Conservation (phyloP, 2,797 vertebrate genomes). For the Rhabdomys pumilio region DNA sequence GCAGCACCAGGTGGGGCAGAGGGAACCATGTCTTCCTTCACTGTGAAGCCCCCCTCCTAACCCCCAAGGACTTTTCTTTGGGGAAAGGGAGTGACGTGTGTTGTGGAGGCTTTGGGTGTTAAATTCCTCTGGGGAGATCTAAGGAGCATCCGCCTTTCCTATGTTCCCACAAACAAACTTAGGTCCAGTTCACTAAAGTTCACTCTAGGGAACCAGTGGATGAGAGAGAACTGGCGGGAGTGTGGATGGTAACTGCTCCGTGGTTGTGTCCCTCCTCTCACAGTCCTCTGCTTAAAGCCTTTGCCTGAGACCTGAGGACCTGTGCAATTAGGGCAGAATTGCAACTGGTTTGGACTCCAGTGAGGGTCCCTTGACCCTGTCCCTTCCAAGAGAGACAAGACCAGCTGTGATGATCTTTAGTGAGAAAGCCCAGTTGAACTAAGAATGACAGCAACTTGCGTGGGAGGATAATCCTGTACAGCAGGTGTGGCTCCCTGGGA, state of each 20-base stretch:
- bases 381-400: not conserved
- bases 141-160: not conserved
- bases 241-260: not conserved
- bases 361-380: not conserved
- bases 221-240: fast-evolving
- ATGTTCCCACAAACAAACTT: not conserved
- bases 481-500: not conserved
- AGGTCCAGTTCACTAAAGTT: not conserved
- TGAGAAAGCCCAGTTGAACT: not conserved
- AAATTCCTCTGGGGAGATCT: not conserved
- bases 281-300: not conserved
- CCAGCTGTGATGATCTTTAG: not conserved
- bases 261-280: not conserved
- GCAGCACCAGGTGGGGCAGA: constrained; percentile 94
- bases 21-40: not conserved
- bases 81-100: not conserved
- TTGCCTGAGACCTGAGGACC: not conserved
- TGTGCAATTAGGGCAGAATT: not conserved
- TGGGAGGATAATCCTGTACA: not conserved
- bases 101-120: not conserved
- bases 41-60: not conserved
- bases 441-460: not conserved
- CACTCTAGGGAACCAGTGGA: not conserved
- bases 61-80: not conserved
- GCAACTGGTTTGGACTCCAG: not conserved